Evolutionary conservation across 2,797 vertebrate species (phyloP).

Genomic region (Aulostomus chinensis): DNA sequence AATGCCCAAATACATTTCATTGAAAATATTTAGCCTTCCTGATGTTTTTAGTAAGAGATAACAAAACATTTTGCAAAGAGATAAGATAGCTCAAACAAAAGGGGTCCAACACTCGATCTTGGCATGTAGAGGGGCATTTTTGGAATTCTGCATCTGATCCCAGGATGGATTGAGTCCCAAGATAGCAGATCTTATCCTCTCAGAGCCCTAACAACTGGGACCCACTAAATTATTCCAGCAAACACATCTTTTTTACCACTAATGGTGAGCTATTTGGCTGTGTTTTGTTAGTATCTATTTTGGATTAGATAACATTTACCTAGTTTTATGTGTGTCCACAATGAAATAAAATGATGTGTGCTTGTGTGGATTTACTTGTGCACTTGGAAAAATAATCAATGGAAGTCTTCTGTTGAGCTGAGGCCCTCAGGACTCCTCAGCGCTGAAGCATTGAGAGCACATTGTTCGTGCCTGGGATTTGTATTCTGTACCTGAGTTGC

Average conservation of each 20-base stretch:
- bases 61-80: conserved; percentile 49
- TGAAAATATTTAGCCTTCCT: conserved; percentile 34
- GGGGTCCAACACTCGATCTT: conserved; percentile 53
- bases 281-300: conserved; percentile 26
- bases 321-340: not conserved
- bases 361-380: conserved; percentile 7
- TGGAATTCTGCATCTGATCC: conserved; percentile 81
- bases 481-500: conserved; percentile 59
- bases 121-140: conserved; percentile 74
- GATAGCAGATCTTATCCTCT: conserved; percentile 69
- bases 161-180: conserved; percentile 61
- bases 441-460: not conserved
- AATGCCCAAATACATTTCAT: conserved; percentile 23
- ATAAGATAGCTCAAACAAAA: conserved; percentile 58
- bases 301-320: conserved; percentile 20
- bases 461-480: conserved; percentile 38
- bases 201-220: conserved; percentile 60
- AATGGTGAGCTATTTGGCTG: conserved; percentile 34
- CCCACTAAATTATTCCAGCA: conserved; percentile 39
- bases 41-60: conserved; percentile 29
- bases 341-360: not conserved
- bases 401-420: not conserved
- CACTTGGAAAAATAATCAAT: conserved; percentile 15
- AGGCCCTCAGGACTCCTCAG: not conserved
- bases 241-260: conserved; percentile 35